Conservation (phyloP, 2,888 invertebrate species). For the Campoplex capitator region DNA sequence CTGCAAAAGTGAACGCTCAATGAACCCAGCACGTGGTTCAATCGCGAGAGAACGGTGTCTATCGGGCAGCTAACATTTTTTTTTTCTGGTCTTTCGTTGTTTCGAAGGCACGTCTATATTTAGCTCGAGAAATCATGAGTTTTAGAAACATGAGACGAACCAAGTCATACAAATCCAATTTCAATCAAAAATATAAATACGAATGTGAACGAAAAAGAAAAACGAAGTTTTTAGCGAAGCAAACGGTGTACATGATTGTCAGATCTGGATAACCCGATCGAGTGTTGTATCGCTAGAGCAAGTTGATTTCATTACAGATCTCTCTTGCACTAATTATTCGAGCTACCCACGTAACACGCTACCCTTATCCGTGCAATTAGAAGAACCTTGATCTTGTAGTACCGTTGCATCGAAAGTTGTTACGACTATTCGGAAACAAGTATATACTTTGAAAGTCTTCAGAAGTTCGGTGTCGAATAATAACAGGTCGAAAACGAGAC, state of each 20-base stretch:
- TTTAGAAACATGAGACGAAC: slow-evolving; percentile 8
- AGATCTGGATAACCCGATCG: slow-evolving; percentile 74
- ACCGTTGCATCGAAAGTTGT: slow-evolving; percentile 26
- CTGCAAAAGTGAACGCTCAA: too few species aligned
- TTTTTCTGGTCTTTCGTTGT: neutral
- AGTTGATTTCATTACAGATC: slow-evolving; percentile 76
- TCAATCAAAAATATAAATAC: slow-evolving; percentile 39
- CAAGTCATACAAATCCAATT: slow-evolving; percentile 9
- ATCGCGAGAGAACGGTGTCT: slow-evolving; percentile 20
- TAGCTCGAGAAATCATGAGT: neutral
- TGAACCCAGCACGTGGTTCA: too few species aligned
- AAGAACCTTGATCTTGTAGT: slow-evolving; percentile 71
- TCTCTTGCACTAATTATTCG: slow-evolving; percentile 56
- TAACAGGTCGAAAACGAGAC: slow-evolving; percentile 51
- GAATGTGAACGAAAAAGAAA: slow-evolving; percentile 35
- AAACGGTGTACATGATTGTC: slow-evolving; percentile 44
- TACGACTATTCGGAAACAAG: neutral
- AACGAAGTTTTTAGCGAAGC: slow-evolving; percentile 22
- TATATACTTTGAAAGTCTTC: neutral
- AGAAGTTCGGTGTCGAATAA: slow-evolving; percentile 41
- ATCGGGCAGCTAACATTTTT: neutral
- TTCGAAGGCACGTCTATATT: neutral
- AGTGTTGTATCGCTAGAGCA: slow-evolving; percentile 65
- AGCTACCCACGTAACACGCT: slow-evolving; percentile 14
- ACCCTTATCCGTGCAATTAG: slow-evolving; percentile 72